Base-by-base conservation (phyloP, 2,888 invertebrate species). In the Steromphala cineraria region DNA sequence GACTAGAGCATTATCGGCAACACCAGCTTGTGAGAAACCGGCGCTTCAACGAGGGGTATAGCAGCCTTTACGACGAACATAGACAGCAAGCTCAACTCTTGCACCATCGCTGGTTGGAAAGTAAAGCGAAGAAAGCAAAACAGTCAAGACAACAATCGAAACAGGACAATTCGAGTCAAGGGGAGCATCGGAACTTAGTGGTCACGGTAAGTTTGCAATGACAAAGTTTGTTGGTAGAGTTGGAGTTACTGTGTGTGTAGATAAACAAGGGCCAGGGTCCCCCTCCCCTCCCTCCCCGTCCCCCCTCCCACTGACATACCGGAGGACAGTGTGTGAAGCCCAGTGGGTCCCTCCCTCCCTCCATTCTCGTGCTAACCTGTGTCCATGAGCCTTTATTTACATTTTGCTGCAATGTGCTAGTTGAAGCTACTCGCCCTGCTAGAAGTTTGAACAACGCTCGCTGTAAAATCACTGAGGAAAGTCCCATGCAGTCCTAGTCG, bases 51-150 rank as follows among this genome's bases (percentile, higher is more conserved):
- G 97, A 93, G 96, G 97, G 86, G 96, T 97, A 94, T 96, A 95
- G 76, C 92, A 97, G 97, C 56, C 95, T 96, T 84, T 97, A 97
- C 94, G 98, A 98, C 92, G 97, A 97, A 93, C 97, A 98, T 93
- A 96, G 96, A 89, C 96, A 97, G 94, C 98, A 98, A 94, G 98
- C 98, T 13, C 81, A 81, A 28, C 95, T 97, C 86, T 95, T 98
- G 85, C 97, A 97, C 93, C 97, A 98, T 94, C 95, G 97, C 86
- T 98, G 96, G 94, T 95, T 98, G 90, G 98, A 98, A 94, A 96
- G 96, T 93, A 98, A 97, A 94, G 96, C 97, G 87, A 98, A 98
- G 94, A 95, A 96, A 89, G 87, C 89, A 13, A 91, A 91, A 82
- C 86, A 86, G 53, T 83, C 84, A 24, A 87, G 86, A 76, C 46